phyloP scores from a whole-genome alignment of 2,113 vertebrate species.

The Xenopus laevis region DNA sequence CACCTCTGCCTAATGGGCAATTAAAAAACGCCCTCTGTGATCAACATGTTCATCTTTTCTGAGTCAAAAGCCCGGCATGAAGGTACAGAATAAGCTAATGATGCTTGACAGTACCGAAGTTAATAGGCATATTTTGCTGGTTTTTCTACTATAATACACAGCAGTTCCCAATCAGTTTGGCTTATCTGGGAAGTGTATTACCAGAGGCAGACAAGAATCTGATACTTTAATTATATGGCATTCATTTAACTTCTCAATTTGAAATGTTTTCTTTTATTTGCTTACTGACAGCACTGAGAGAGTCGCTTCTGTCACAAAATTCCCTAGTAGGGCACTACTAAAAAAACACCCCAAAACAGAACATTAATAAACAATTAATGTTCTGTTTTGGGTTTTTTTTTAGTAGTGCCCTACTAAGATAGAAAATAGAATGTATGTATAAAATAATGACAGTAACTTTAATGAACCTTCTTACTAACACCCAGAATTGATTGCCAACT shows the following conservation, averaged over 20 bases:
- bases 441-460: too few relatives aligned
- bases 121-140: not conserved
- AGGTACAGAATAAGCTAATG: slow-evolving; percentile 11
- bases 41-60: not conserved
- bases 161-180: not conserved
- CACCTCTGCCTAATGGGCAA: slow-evolving; percentile 3
- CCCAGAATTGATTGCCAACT: too few relatives aligned
- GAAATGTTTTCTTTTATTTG: not conserved
- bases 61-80: not conserved
- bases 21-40: not conserved
- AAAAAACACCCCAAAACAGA: too few relatives aligned
- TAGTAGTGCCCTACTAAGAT: too few relatives aligned
- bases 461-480: too few relatives aligned
- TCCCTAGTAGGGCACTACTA: too few relatives aligned
- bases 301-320: not conserved
- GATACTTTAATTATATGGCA: not conserved
- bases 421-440: too few relatives aligned
- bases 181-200: not conserved
- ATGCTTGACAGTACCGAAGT: slow-evolving; percentile 5
- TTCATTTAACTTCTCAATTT: not conserved
- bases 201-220: not conserved
- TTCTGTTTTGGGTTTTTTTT: too few relatives aligned
- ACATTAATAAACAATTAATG: too few relatives aligned
- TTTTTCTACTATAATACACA: not conserved
- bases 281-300: not conserved